A percentile compares a stretch with the other conserved stretches of the same genome.
phyloP scores from a whole-genome alignment of 2,888 invertebrate genomes.

The Drosophila mettleri region DNA sequence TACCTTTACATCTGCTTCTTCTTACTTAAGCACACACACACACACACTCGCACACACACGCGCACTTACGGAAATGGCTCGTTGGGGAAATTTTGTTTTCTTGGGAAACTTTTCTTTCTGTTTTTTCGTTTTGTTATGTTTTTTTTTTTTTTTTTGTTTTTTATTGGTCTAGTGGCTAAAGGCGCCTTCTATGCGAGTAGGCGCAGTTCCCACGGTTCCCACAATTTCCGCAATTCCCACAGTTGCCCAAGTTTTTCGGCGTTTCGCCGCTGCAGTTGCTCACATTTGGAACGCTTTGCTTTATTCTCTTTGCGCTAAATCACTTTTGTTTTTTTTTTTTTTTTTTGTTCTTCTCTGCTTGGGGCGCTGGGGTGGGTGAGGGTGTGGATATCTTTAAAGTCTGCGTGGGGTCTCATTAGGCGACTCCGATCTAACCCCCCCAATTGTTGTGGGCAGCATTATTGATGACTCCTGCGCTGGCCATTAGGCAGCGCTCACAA shows the following conservation, averaged over 20 bases:
- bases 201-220: slow-evolving; percentile 16
- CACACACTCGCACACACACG: slow-evolving; percentile 11
- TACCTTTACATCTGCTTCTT: slow-evolving; percentile 15
- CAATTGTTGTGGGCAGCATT: slow-evolving; percentile 34
- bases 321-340: slow-evolving; percentile 20
- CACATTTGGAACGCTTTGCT: slow-evolving; percentile 7
- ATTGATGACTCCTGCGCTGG: slow-evolving; percentile 42
- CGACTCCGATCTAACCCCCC: slow-evolving; percentile 28
- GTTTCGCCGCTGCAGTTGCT: slow-evolving; percentile 17
- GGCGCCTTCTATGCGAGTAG: background rate
- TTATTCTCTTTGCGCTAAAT: slow-evolving; percentile 2
- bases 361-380: background rate
- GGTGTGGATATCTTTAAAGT: slow-evolving; percentile 23
- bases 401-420: slow-evolving; percentile 63
- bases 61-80: slow-evolving; percentile 60
- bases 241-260: background rate
- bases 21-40: slow-evolving; percentile 18
- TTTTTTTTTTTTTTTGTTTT: slow-evolving; percentile 58
- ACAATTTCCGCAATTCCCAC: slow-evolving; percentile 21
- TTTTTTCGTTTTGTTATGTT: slow-evolving; percentile 36
- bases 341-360: too few species aligned
- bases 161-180: slow-evolving; percentile 41
- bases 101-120: slow-evolving; percentile 48
- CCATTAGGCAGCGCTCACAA: slow-evolving; percentile 34
- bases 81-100: slow-evolving; percentile 76